Percentiles rank a stretch among this genome's conserved stretches.
Conservation (phyloP, 1,140 invertebrate species). For the Bombus waltoni region DNA sequence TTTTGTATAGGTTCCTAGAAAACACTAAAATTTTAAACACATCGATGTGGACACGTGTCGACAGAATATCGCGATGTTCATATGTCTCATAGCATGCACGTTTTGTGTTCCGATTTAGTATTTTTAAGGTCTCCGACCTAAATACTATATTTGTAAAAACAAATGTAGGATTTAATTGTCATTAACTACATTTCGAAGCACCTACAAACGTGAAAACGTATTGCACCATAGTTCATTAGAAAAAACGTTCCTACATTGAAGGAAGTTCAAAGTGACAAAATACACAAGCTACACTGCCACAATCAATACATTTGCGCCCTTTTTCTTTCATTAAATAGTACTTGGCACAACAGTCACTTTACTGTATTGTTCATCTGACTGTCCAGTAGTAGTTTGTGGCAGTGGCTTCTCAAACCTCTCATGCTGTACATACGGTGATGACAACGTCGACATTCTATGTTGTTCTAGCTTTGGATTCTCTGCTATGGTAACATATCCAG, state of each 20-base stretch:
- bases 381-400: conserved; percentile 39
- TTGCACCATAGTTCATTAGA: conserved; percentile 39
- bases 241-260: not conserved
- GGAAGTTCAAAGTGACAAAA: conserved; percentile 14
- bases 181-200: conserved; percentile 21
- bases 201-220: conserved; percentile 44
- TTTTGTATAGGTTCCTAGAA: not conserved
- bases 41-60: not conserved
- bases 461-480: conserved; percentile 60
- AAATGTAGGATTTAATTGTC: conserved; percentile 11
- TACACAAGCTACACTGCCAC: conserved; percentile 27
- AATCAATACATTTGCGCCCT: not conserved
- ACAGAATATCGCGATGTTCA: not conserved
- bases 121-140: not conserved
- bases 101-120: conserved; percentile 13
- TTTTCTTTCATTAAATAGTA: conserved; percentile 66
- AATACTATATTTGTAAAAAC: conserved; percentile 30
- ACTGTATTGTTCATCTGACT: conserved; percentile 75
- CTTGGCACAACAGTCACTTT: conserved; percentile 76
- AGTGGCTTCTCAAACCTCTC: conserved; percentile 61
- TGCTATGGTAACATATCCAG: conserved; percentile 67
- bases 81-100: not conserved
- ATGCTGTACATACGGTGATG: conserved; percentile 59
- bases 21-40: conserved; percentile 30
- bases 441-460: conserved; percentile 29